Evolutionary conservation across 2,888 invertebrate species (phyloP).

Genomic region (Strigamia crassipes): DNA sequence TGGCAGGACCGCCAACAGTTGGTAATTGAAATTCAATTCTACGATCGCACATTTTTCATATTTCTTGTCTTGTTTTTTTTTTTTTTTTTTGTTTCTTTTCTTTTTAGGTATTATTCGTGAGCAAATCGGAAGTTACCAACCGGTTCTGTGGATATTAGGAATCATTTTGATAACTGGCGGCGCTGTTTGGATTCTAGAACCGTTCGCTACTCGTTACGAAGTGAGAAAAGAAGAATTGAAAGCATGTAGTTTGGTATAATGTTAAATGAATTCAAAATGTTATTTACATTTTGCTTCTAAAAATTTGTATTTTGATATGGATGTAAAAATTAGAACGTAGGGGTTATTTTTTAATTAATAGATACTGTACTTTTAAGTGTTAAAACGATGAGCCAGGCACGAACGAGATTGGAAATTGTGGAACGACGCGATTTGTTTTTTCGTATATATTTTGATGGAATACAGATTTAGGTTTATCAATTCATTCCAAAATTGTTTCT

Average conservation of each 20-base stretch:
- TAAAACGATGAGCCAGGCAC: not conserved
- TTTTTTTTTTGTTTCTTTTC: not conserved
- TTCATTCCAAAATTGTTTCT: not conserved
- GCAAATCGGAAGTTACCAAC: conserved; percentile 63
- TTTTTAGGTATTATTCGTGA: conserved; percentile 49
- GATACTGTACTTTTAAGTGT: not conserved
- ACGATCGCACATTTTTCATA: not conserved
- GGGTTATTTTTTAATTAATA: conserved; percentile 4
- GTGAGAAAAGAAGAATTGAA: conserved; percentile 43
- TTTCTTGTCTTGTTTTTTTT: not conserved
- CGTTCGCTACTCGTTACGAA: conserved; percentile 60
- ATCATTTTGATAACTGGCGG: conserved; percentile 74
- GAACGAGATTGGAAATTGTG: not conserved
- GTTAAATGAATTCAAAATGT: not conserved
- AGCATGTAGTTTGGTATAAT: conserved; percentile 35
- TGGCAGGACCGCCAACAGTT: conserved; percentile 82
- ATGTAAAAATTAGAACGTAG: not conserved
- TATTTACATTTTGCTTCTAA: not conserved
- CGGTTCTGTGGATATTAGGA: conserved; percentile 75
- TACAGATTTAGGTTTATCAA: not conserved
- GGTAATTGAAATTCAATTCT: conserved; percentile 62
- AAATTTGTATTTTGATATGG: conserved; percentile 35
- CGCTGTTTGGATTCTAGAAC: conserved; percentile 75
- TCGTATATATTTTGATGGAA: not conserved
- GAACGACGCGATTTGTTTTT: not conserved